These are phyloP conservation scores for Dysidea cf. avara DNA, from an alignment of 37 sponge, comb jelly and placozoan genomes.

Conservation along the genomic window DNA sequence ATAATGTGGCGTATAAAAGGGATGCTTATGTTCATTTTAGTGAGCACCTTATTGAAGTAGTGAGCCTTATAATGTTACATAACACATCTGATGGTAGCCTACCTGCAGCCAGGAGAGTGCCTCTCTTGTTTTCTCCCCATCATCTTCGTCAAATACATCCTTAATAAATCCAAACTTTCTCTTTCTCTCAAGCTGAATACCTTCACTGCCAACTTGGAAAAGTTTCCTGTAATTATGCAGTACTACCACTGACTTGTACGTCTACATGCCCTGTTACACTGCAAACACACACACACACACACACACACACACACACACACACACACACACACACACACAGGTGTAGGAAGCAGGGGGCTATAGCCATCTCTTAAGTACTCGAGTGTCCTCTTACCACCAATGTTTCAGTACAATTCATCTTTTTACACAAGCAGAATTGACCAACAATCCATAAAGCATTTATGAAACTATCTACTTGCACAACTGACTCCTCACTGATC, in stretches of 20 bases:
- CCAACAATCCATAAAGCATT: too few relatives aligned
- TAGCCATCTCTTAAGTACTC: too few relatives aligned
- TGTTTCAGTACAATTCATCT: too few relatives aligned
- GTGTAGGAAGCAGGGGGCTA: too few relatives aligned
- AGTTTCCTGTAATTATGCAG: background rate
- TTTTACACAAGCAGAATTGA: too few relatives aligned
- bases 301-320: constrained; percentile 20
- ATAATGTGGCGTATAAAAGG: background rate
- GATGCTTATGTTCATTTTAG: background rate
- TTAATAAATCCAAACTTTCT: constrained; percentile 38
- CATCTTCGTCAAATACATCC: constrained; percentile 8
- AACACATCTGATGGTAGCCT: background rate
- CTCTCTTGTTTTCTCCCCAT: constrained; percentile 8
- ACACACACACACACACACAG: constrained; percentile 9
- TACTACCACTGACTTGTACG: background rate
- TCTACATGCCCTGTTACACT: background rate
- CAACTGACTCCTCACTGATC: too few relatives aligned
- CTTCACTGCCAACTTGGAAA: background rate
- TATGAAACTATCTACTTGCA: too few relatives aligned
- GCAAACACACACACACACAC: constrained; percentile 2
- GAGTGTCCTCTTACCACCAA: too few relatives aligned
- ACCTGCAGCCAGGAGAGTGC: constrained; percentile 64
- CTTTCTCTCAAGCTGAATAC: constrained; percentile 11
- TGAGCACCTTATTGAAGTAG: background rate
- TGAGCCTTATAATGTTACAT: background rate